Percentiles rank a stretch among this genome's conserved stretches.
Conservation (phyloP, 2,797 vertebrate genomes). For the Pseudochaenichthys georgianus region DNA sequence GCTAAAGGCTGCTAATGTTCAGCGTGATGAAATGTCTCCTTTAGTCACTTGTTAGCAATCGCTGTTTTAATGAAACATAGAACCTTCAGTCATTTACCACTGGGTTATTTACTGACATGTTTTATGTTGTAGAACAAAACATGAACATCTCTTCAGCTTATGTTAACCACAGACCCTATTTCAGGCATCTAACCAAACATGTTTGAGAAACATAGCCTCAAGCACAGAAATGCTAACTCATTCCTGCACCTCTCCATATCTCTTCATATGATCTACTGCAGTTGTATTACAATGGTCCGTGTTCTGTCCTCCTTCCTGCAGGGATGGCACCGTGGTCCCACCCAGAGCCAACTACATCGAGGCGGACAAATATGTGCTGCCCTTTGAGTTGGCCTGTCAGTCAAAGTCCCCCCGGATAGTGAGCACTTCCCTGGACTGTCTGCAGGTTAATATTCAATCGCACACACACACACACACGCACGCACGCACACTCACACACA, state of each 20-base stretch:
- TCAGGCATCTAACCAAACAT: too few relatives aligned
- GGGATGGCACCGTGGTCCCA: slow-evolving; percentile 89
- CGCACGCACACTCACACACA: slow-evolving; percentile 6
- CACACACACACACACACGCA: background rate
- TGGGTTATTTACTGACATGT: too few relatives aligned
- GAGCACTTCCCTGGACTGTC: slow-evolving; percentile 96
- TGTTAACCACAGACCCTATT: too few relatives aligned
- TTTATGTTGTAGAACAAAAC: too few relatives aligned
- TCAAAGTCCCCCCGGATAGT: slow-evolving; percentile 96
- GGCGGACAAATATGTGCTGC: slow-evolving; percentile 97
- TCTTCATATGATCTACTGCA: slow-evolving; percentile 2
- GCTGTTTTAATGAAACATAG: too few relatives aligned
- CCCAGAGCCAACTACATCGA: slow-evolving; percentile 98
- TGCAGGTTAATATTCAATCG: slow-evolving; percentile 86
- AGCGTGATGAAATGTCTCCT: too few relatives aligned
- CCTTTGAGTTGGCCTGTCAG: slow-evolving; percentile 97
- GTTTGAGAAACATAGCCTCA: too few relatives aligned
- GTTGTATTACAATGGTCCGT: background rate
- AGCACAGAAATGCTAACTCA: too few relatives aligned
- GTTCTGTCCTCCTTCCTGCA: slow-evolving; percentile 59
- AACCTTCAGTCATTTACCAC: too few relatives aligned
- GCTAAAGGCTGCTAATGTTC: too few relatives aligned
- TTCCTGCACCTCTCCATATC: background rate
- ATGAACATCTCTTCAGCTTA: too few relatives aligned
- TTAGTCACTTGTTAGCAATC: too few relatives aligned